These are phyloP conservation scores for Bombus confusus DNA, from an alignment of 1,140 invertebrate genomes.

Conservation along the genomic window DNA sequence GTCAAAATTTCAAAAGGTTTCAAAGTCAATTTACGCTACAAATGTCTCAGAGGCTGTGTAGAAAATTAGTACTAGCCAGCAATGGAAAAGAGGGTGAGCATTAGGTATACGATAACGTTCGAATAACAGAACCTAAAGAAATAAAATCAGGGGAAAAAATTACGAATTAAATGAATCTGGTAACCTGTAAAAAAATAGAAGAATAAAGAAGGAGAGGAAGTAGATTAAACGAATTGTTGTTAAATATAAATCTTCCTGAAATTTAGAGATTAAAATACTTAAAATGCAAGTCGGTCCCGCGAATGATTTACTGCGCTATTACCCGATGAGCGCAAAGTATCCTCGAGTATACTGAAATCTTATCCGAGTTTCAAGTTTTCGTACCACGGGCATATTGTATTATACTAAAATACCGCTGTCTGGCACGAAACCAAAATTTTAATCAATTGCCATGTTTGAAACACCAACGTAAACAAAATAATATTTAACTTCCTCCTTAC, in stretches of 20 bases:
- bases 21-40: too few relatives aligned
- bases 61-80: too few relatives aligned
- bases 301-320: not conserved
- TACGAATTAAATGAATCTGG: not conserved
- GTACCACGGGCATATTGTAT: not conserved
- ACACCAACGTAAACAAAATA: not conserved
- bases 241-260: not conserved
- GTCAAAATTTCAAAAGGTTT: too few relatives aligned
- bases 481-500: not conserved
- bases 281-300: not conserved
- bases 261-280: not conserved
- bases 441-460: not conserved
- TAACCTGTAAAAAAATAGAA: not conserved
- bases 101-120: too few relatives aligned
- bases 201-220: not conserved
- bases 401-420: not conserved
- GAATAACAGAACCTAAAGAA: too few relatives aligned
- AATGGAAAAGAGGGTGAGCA: too few relatives aligned
- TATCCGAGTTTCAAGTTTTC: constrained; percentile 7
- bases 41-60: too few relatives aligned
- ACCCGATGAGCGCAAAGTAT: not conserved
- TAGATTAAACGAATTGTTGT: not conserved
- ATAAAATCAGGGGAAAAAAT: too few relatives aligned
- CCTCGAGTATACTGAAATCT: not conserved
- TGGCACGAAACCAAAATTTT: not conserved